Percentiles rank a stretch among this genome's conserved stretches.
Conservation (phyloP, 2,113 vertebrate genomes). For the Semicossyphus pulcher region DNA sequence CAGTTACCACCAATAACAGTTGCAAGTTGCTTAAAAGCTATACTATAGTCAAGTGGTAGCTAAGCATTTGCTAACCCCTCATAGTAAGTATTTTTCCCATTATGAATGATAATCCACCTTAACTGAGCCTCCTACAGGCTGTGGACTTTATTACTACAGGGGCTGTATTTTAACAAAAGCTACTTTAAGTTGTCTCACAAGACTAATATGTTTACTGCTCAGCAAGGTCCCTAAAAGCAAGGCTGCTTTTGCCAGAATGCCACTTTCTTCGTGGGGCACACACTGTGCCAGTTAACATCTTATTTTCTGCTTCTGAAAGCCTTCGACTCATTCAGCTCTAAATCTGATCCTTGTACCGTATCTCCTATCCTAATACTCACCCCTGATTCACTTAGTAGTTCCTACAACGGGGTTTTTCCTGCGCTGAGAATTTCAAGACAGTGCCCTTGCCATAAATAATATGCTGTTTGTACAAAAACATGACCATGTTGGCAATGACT, state of each 20-base stretch:
- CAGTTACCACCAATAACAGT: no score
- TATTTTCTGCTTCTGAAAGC: slow-evolving; percentile 26
- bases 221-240: slow-evolving; percentile 29
- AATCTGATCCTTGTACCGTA: background rate
- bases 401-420: background rate
- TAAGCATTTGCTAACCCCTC: no score
- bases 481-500: background rate
- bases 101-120: slow-evolving; percentile 26
- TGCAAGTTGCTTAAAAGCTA: no score
- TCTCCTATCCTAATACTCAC: slow-evolving; percentile 7
- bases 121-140: slow-evolving; percentile 34
- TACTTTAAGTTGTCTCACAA: slow-evolving; percentile 56
- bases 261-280: slow-evolving; percentile 35
- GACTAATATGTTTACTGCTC: slow-evolving; percentile 63
- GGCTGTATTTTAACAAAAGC: slow-evolving; percentile 46
- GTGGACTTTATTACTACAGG: slow-evolving; percentile 25
- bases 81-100: background rate
- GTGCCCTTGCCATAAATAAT: slow-evolving; percentile 4
- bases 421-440: background rate
- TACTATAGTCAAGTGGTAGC: no score
- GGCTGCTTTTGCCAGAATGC: slow-evolving; percentile 42
- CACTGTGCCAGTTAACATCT: slow-evolving; percentile 37
- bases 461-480: background rate
- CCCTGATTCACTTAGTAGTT: background rate
- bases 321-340: background rate